Evolutionary conservation across 2,888 invertebrate genomes (phyloP).

Genomic region (Syrphus vitripennis): DNA sequence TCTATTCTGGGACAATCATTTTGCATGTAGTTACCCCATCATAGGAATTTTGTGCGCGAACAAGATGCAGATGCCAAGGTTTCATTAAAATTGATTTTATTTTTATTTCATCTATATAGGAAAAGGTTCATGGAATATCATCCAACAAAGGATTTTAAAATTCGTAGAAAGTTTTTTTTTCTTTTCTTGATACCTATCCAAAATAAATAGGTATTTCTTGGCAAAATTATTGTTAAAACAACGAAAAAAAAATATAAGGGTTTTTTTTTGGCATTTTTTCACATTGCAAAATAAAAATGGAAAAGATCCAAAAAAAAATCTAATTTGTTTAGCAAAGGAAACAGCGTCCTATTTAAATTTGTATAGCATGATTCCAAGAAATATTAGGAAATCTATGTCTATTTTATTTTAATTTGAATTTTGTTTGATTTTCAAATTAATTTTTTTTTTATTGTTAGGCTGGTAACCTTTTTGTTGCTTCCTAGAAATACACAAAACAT

Average conservation of each 20-base stretch:
- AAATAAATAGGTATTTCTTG: constrained; percentile 15
- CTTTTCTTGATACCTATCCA: constrained; percentile 19
- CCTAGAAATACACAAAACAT: no score
- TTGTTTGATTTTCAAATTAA: no score
- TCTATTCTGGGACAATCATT: neutral
- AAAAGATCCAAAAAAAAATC: neutral
- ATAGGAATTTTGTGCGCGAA: neutral
- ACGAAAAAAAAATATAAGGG: neutral
- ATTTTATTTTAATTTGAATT: no score
- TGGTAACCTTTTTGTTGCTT: no score
- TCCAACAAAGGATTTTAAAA: neutral
- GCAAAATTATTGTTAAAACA: neutral
- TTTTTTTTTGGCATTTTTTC: neutral
- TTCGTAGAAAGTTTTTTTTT: neutral
- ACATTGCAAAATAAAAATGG: neutral
- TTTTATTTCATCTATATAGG: neutral
- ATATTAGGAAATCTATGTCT: no score
- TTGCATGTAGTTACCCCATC: constrained; percentile 15
- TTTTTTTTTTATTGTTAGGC: no score
- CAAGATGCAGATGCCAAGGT: constrained; percentile 5
- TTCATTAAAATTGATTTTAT: constrained; percentile 17
- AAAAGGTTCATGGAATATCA: neutral
- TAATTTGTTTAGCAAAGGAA: neutral
- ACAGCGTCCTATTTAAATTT: neutral
- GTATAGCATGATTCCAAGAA: no score